A percentile compares a stretch with the other conserved stretches of the same genome.
Conservation (phyloP, 2,797 vertebrate genomes). For the Dermochelys coriacea region DNA sequence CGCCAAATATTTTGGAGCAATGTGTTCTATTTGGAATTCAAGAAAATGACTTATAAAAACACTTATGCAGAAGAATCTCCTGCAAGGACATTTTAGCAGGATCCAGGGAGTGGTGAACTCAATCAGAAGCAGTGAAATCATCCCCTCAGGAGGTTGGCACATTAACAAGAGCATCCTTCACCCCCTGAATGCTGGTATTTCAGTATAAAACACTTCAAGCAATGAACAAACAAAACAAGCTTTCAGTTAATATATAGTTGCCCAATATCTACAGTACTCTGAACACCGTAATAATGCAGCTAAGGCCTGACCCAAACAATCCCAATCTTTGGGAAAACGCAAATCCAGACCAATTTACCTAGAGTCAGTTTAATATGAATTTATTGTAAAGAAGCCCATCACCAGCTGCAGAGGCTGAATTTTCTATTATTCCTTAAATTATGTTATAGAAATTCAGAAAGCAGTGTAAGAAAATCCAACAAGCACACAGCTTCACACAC, state of each 20-base stretch:
- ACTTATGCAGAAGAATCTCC: neutral
- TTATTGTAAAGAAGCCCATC: constrained; percentile 4
- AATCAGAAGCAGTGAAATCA: neutral
- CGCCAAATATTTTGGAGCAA: neutral
- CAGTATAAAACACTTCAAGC: neutral
- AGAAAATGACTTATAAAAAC: neutral
- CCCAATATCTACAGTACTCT: neutral
- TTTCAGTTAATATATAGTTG: neutral
- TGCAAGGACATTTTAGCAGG: neutral
- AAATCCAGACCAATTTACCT: neutral
- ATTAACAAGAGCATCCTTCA: neutral
- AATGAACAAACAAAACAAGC: neutral
- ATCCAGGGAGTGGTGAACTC: accelerated
- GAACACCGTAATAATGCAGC: neutral
- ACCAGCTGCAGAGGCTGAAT: constrained; percentile 33
- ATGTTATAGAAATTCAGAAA: constrained; percentile 53
- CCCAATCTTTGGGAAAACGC: neutral
- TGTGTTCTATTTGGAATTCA: neutral
- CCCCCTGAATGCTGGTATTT: neutral
- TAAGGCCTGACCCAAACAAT: neutral
- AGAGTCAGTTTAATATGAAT: neutral
- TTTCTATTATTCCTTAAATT: constrained; percentile 66
- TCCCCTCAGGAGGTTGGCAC: neutral
- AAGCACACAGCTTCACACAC: constrained; percentile 48
- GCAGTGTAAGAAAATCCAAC: constrained; percentile 54